Base-by-base conservation (phyloP, 2,113 vertebrate genomes). In the Cololabis saira region DNA sequence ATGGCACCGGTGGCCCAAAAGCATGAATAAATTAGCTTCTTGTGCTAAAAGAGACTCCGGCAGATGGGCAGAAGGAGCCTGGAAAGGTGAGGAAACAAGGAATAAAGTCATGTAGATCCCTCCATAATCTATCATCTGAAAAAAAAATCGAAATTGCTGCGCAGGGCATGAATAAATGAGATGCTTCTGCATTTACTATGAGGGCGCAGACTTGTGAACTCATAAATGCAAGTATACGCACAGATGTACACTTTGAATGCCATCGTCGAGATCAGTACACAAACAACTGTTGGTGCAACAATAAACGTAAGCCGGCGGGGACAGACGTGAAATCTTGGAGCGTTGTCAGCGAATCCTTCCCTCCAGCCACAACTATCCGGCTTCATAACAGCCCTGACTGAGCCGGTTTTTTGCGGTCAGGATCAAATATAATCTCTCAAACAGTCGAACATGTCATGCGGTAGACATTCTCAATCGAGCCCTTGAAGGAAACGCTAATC, bases 21-120 rank as follows among this genome's bases (percentile, higher is more conserved):
- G 82, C 82, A 90, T 91, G 75, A 91, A 91, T 91, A 88, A 91
- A 89, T 90, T 54, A 90, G 68, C 24, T 24, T 55, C 68, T 61
- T 56, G 79, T 44, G 71, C 74, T 80, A 67, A 77, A 82, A 76
- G 58, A 74, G 65, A 77, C 48, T 41, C 2, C 13, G 76, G 76
- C 33, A 17, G 51, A 52, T n/a, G 0, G 41, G 12, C 42, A 74
- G 57, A 59, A 27, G 62, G 45, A 51, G 68, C 68, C 48, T 11
- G 49, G 59, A 45, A 27, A 50, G 47, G 42, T 52, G 43, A 62
- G 42, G 12, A 13, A 14, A 44, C 27, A 62, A 13, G 47, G 74
- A 55, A 53, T 19, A 24, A 76, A 53, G 60, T n/a, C n/a, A n/a
- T n/a, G n/a, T n/a, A n/a, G n/a, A n/a, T n/a, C n/a, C n/a, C 15